These are phyloP conservation scores for Okamejei kenojei DNA, from an alignment of 2,797 vertebrate genomes.

Conservation along the genomic window DNA sequence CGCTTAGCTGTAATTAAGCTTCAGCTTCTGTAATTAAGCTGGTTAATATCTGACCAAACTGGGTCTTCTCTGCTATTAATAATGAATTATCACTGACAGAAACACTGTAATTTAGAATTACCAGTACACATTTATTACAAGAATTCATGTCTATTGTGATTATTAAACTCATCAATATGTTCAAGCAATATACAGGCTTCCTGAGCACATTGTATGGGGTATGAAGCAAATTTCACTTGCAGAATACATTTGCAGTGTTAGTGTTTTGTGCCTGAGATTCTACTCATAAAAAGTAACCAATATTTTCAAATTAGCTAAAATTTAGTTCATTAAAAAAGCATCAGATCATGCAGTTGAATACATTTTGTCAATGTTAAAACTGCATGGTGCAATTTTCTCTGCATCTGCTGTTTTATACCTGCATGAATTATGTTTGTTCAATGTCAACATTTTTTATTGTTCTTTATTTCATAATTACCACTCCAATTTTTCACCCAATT, in stretches of 20 bases:
- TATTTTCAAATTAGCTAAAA: background rate
- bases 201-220: background rate
- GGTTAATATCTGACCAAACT: background rate
- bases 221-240: background rate
- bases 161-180: slow-evolving; percentile 29
- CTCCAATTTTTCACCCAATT: background rate
- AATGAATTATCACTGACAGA: background rate
- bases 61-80: background rate
- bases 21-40: slow-evolving; percentile 14
- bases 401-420: background rate
- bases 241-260: background rate
- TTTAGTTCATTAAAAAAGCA: background rate
- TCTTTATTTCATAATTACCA: slow-evolving; percentile 11
- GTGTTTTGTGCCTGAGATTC: background rate
- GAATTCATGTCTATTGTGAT: background rate
- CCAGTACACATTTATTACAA: background rate
- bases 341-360: background rate
- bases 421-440: background rate
- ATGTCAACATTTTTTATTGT: background rate
- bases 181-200: background rate
- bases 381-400: background rate
- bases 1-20: slow-evolving; percentile 12
- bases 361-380: background rate
- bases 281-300: background rate
- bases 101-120: background rate